phyloP scores from a whole-genome alignment of 2,113 vertebrate species.

The Dasyprocta punctata region DNA sequence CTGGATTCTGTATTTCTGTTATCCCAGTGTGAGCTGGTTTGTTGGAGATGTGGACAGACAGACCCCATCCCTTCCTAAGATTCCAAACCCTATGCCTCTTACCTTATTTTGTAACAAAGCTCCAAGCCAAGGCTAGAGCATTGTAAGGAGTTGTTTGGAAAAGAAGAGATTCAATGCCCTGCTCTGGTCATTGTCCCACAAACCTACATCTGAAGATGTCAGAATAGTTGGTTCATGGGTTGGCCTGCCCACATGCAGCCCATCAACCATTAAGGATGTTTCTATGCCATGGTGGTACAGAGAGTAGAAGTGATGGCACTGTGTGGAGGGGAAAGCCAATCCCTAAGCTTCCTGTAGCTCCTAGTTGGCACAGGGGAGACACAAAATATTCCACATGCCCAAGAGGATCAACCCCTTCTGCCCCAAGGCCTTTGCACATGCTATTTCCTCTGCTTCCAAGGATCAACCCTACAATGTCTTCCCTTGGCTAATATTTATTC shows the following conservation, averaged over 20 bases:
- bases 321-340: neutral
- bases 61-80: neutral
- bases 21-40: neutral
- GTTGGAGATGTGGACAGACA: neutral
- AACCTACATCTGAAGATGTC: neutral
- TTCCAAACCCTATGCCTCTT: accelerated
- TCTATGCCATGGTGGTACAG: neutral
- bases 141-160: neutral
- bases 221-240: neutral
- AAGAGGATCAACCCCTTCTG: neutral
- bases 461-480: neutral
- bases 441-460: neutral
- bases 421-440: neutral
- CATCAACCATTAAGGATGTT: neutral
- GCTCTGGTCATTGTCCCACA: neutral
- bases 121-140: neutral
- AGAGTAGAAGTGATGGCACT: neutral
- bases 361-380: neutral
- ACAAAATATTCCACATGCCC: neutral
- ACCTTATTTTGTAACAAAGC: neutral
- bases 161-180: neutral
- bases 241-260: neutral
- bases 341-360: neutral
- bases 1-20: neutral
- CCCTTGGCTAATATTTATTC: neutral